phyloP scores from a whole-genome alignment of 2,888 invertebrate genomes.

The Limenitis camilla region DNA sequence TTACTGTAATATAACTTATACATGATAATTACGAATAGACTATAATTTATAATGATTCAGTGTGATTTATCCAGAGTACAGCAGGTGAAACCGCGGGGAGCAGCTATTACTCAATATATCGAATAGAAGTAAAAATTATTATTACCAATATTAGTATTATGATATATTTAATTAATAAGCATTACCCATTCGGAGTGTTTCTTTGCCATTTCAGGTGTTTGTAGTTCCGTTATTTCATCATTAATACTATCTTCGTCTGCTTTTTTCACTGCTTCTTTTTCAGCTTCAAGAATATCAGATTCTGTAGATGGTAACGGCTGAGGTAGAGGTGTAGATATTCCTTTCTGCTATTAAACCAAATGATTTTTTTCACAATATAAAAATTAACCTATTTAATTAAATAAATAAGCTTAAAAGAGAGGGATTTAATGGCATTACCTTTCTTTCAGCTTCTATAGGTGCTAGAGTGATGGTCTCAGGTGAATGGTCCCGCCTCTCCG shows the following conservation, averaged over 20 bases:
- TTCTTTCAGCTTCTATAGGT: conserved; percentile 33
- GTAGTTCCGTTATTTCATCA: conserved; percentile 48
- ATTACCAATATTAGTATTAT: not conserved
- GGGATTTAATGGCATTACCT: conserved; percentile 32
- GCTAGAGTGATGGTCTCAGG: conserved; percentile 41
- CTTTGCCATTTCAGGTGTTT: conserved; percentile 36
- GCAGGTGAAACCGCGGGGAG: no score
- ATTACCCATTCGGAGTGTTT: conserved; percentile 52
- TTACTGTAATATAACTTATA: no score
- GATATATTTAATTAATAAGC: not conserved
- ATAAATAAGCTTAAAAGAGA: not conserved
- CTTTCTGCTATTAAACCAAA: conserved; percentile 31
- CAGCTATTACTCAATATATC: no score
- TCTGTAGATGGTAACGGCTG: conserved; percentile 37
- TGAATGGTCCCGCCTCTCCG: conserved; percentile 36
- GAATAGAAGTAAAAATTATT: no score
- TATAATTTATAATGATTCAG: no score
- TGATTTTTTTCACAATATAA: not conserved
- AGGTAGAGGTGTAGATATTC: conserved; percentile 23
- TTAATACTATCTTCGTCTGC: conserved; percentile 48
- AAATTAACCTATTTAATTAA: not conserved
- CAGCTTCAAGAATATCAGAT: conserved; percentile 22
- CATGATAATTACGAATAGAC: no score
- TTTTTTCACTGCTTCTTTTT: conserved; percentile 23
- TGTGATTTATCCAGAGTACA: no score